phyloP scores from a whole-genome alignment of 2,797 vertebrate species.

The Mallotus villosus region DNA sequence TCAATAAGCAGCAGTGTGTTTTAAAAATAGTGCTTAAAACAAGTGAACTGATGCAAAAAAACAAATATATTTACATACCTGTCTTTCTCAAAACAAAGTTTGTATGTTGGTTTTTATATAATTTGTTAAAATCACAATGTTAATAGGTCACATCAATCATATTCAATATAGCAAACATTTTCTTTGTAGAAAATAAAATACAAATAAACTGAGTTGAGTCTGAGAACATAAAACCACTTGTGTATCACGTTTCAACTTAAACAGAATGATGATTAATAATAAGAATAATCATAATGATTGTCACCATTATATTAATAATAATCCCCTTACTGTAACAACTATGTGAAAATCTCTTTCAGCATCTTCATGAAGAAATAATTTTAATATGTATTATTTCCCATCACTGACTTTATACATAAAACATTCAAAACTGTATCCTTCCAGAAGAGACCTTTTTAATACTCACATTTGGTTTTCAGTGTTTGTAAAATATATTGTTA shows the following conservation, averaged over 20 bases:
- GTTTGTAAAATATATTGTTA: conserved; percentile 7
- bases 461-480: conserved; percentile 20
- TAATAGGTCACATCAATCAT: conserved; percentile 66
- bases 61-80: conserved; percentile 65
- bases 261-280: conserved; percentile 49
- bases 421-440: conserved; percentile 67
- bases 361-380: conserved; percentile 42
- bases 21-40: conserved; percentile 65
- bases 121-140: conserved; percentile 51
- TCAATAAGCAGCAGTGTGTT: conserved; percentile 48
- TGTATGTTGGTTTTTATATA: conserved; percentile 41
- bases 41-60: conserved; percentile 44
- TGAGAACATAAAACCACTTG: conserved; percentile 51
- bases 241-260: conserved; percentile 61
- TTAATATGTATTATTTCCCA: conserved; percentile 27
- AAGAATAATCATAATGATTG: conserved; percentile 43
- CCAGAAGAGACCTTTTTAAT: conserved; percentile 38
- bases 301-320: conserved; percentile 18
- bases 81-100: conserved; percentile 45
- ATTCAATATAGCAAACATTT: conserved; percentile 66
- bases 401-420: conserved; percentile 53
- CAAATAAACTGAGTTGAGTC: conserved; percentile 27
- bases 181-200: conserved; percentile 51
- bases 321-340: conserved; percentile 46
- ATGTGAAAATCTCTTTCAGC: conserved; percentile 70